Evolutionary conservation across 2,113 vertebrate genomes (phyloP), one percentile per base, ranked within the genome.

Genomic region (Microtus ochrogaster): DNA sequence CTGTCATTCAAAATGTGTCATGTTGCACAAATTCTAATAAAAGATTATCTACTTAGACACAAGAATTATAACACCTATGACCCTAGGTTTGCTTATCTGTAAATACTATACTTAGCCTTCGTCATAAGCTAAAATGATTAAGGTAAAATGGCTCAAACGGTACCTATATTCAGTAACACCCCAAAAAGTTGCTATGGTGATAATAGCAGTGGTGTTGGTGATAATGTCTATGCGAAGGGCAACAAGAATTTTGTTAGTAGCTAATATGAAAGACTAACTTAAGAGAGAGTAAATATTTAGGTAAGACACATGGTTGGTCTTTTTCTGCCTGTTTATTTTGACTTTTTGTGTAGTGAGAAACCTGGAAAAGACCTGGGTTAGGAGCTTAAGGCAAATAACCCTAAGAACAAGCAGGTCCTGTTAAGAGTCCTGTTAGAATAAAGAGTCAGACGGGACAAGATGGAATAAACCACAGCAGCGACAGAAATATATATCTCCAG

Each of bases 171-270:
- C 52, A 91, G n/a, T 84, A 92, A 16, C 33, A 10, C 8, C 13
- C 44, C 12, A 44, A 72, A 52, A 19, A 41, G 74, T 89, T 92
- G 39, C 63, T 33, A 0, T 66, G 30, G 9, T 87, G 36, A 28
- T 88, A 52, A 44, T 5, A 28, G 21, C 49, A 36, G 12, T 44
- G 17, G 26, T 58, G 22, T 2, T 47, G 39, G 19, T 63, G 21
- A 36, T 55, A 52, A 55, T 47, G 52, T 76, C 73, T 89, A 55
- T 58, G 93, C 28, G 28, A 73, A 94, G 8, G 11, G 9, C 47
- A 91, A 83, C 17, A 58, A 24, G 68, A 36, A 73, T 92, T 95
- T 91, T 96, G 47, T 78, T 94, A 68, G 82, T 61, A 70, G n/a
- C 58, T 96, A 24, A 83, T 87, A 39, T 87, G 44, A 49, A 84